A percentile compares a stretch with the other conserved stretches of the same genome.
These are phyloP conservation scores for Gymnorhina tibicen DNA, from an alignment of 2,113 vertebrate species.

Conservation along the genomic window DNA sequence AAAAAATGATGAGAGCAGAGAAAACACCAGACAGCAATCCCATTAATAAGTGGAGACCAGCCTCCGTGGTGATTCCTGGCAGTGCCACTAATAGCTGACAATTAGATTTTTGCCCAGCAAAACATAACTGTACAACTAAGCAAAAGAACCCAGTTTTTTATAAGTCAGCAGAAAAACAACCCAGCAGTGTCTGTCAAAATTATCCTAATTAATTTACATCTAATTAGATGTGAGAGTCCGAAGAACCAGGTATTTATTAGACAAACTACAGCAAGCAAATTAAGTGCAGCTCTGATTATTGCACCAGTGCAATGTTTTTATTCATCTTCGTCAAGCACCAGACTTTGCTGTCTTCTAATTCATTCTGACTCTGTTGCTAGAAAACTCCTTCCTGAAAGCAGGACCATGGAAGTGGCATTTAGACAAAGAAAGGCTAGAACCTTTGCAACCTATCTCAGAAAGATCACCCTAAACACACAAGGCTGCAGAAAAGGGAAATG, in stretches of 20 bases:
- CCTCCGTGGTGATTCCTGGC: neutral
- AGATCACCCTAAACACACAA: neutral
- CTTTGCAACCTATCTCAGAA: neutral
- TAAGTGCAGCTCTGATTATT: neutral
- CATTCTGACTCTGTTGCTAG: neutral
- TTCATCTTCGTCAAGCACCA: neutral
- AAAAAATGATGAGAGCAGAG: constrained; percentile 16
- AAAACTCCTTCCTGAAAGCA: neutral
- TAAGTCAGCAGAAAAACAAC: constrained; percentile 58
- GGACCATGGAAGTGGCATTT: neutral
- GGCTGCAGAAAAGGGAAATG: neutral
- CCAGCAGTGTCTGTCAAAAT: constrained; percentile 2
- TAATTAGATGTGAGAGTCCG: neutral
- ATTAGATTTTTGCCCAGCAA: constrained; percentile 65
- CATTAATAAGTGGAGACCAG: constrained; percentile 40
- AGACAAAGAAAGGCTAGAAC: neutral
- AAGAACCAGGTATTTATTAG: neutral
- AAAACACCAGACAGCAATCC: constrained; percentile 32
- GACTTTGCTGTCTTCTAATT: neutral
- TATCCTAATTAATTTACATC: constrained; percentile 15
- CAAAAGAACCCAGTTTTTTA: constrained; percentile 44
- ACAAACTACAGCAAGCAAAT: neutral
- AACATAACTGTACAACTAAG: constrained; percentile 63
- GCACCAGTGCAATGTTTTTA: neutral
- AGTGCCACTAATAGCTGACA: constrained; percentile 3